phyloP scores from a whole-genome alignment of 2,113 vertebrate species.

The Indicator indicator region DNA sequence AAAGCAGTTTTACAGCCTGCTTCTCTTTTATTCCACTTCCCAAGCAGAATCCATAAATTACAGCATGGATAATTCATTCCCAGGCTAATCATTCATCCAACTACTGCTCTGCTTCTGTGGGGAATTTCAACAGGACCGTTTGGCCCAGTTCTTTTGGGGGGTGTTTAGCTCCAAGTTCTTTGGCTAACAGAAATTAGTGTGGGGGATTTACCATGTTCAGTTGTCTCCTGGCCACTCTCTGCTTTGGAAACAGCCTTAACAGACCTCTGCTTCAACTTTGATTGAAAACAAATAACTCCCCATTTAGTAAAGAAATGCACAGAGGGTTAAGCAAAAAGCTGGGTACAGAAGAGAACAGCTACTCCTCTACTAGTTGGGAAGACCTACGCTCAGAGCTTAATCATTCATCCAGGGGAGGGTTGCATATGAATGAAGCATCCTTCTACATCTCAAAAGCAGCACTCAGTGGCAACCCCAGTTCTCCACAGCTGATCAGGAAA shows the following conservation, averaged over 20 bases:
- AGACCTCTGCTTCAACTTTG: neutral
- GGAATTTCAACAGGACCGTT: constrained; percentile 20
- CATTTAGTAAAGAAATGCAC: neutral
- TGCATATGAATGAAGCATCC: constrained; percentile 55
- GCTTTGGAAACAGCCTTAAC: neutral
- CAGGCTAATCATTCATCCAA: neutral
- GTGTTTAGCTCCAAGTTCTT: neutral
- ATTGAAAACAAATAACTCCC: neutral
- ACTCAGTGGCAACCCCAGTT: neutral
- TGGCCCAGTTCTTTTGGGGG: constrained; percentile 11
- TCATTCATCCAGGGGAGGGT: neutral
- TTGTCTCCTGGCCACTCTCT: neutral
- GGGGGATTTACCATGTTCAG: constrained; percentile 28
- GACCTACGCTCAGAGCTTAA: constrained; percentile 17
- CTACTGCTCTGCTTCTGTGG: neutral
- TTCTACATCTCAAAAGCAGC: constrained; percentile 26
- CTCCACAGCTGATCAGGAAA: constrained; percentile 37
- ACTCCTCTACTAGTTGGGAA: constrained; percentile 9
- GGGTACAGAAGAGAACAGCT: constrained; percentile 22
- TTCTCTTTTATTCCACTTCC: neutral
- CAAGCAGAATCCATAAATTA: constrained; percentile 4
- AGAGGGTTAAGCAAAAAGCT: neutral
- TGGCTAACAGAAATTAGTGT: constrained; percentile 34
- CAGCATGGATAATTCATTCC: constrained; percentile 5
- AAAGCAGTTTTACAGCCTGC: neutral